These are phyloP conservation scores for Pipa parva DNA, from an alignment of 2,113 vertebrate species.

Conservation along the genomic window DNA sequence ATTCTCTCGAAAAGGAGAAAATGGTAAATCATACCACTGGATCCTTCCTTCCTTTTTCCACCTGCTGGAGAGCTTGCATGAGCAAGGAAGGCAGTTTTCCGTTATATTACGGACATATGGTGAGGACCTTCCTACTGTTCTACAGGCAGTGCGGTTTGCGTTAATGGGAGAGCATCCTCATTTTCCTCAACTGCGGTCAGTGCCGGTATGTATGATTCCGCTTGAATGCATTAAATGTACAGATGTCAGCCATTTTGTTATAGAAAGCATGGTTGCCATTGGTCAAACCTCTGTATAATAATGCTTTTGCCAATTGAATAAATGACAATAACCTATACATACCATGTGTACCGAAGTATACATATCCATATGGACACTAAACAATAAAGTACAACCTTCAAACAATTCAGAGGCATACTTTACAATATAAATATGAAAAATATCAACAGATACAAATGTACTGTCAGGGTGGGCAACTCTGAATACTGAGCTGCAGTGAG, in stretches of 20 bases:
- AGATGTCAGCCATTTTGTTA: neutral
- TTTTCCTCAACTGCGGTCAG: slow-evolving; percentile 67
- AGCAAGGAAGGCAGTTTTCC: slow-evolving; percentile 62
- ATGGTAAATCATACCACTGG: slow-evolving; percentile 69
- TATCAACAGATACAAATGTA: no score
- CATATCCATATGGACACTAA: no score
- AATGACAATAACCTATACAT: no score
- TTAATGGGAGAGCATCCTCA: slow-evolving; percentile 73
- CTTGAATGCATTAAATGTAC: neutral
- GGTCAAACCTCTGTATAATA: no score
- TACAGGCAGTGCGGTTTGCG: slow-evolving; percentile 57
- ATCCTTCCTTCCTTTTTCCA: slow-evolving; percentile 83
- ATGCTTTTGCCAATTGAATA: no score
- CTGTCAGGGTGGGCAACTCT: no score
- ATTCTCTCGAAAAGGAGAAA: slow-evolving; percentile 63
- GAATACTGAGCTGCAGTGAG: no score
- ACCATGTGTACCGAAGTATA: no score
- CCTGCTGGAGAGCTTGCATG: slow-evolving; percentile 66
- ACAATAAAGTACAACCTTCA: no score
- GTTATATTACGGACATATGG: slow-evolving; percentile 81
- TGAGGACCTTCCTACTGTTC: slow-evolving; percentile 64
- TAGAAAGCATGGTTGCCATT: no score
- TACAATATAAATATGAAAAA: no score
- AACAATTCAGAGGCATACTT: no score
- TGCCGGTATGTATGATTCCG: slow-evolving; percentile 51